Evolutionary conservation across 2,888 invertebrate species (phyloP), one percentile per base, ranked within the genome.

Genomic region (Notodonta dromedarius): DNA sequence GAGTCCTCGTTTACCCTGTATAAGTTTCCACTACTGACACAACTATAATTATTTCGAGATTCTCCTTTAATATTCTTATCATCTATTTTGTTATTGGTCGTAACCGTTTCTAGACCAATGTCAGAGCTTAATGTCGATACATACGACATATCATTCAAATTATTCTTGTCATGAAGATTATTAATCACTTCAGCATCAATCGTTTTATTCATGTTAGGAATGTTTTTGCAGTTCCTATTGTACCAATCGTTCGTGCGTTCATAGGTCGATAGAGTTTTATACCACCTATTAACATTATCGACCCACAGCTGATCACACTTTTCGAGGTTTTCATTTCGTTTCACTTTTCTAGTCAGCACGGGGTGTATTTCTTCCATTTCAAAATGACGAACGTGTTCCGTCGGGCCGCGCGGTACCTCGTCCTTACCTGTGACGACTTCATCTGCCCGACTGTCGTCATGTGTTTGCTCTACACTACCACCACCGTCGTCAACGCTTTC

Each of bases 321-420:
- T 12, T 50, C n/a, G n/a, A 32, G 5, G 39, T 60, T 42, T 58
- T 42, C 13, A 32, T 60, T 57, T 52, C 24, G 52, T 46, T 57
- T 56, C 9, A 9, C 51, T 16, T 57, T 48, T 48, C 62, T 40
- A 55, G 24, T 59, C 57, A 14, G 35, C 44, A 13, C 56, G 16
- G 24, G 57, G 11, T 56, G 56, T 63, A 35, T 62, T 63, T 50
- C 4, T 55, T 50, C 16, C 56, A 35, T 57, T 54, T 5, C 40
- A 56, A 11, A 8, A 14, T n/a, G 56, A 16, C 46, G 55, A 60
- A 42, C 7, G 13, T 0, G n/a, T 55, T 12, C 52, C 24, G 44
- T 68, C 74, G 79, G 80, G 80, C 78, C 78, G 78, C 79, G 80
- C 79, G 80, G 80, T 74, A 55, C 58, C 12, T 42, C 55, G n/a